These are phyloP conservation scores for Microcebus lehilahytsara DNA, from an alignment of 2,113 vertebrate genomes.

Conservation along the genomic window DNA sequence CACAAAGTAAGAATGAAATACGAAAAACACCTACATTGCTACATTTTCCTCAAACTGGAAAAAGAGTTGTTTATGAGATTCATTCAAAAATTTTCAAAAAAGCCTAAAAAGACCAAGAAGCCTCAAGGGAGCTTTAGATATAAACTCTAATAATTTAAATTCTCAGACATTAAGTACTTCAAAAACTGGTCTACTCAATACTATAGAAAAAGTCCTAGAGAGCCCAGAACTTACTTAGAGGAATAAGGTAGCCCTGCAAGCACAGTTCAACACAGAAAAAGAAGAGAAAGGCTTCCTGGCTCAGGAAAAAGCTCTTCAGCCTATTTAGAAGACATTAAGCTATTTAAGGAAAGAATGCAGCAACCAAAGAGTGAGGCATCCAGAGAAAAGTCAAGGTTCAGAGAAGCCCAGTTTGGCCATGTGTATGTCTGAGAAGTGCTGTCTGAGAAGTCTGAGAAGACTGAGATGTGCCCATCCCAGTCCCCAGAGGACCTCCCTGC, in stretches of 20 bases:
- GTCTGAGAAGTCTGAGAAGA: not conserved
- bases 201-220: not conserved
- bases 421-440: not conserved
- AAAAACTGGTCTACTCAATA: not conserved
- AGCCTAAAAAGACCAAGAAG: conserved; percentile 41
- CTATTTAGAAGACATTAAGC: not conserved
- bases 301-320: not conserved
- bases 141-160: conserved; percentile 13
- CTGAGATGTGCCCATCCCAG: no score
- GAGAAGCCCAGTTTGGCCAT: not conserved
- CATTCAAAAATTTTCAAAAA: conserved; percentile 50
- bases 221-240: not conserved
- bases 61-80: conserved; percentile 50
- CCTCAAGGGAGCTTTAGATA: not conserved
- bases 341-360: not conserved
- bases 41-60: conserved; percentile 54
- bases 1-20: conserved; percentile 70
- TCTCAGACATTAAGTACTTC: conserved; percentile 32
- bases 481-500: not conserved
- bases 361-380: not conserved
- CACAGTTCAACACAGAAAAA: not conserved
- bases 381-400: conserved; percentile 29
- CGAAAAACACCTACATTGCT: conserved; percentile 40
- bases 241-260: conserved; percentile 8
- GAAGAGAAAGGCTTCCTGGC: not conserved